Conservation (phyloP, 2,113 vertebrate genomes). For the Piprites chloris region DNA sequence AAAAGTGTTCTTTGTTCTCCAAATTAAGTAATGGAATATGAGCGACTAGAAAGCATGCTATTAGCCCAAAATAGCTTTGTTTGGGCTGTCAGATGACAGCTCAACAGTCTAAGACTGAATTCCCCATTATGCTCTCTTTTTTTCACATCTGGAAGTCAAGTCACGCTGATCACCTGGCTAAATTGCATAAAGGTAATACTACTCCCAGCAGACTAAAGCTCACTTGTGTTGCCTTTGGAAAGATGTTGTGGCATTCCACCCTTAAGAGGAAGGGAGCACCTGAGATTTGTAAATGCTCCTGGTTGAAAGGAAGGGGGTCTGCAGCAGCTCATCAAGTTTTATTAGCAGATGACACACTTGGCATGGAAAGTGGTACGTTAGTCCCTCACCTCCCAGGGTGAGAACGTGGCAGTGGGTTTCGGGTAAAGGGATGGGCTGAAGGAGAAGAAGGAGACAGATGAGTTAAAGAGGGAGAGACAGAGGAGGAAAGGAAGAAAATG, state of each 20-base stretch:
- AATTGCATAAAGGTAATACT: background rate
- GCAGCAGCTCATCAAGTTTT: background rate
- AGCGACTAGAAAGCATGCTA: background rate
- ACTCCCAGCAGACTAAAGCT: background rate
- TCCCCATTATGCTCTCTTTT: background rate
- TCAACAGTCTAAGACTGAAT: background rate
- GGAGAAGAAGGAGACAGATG: background rate
- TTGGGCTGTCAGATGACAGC: conserved; percentile 30
- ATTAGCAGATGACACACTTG: background rate
- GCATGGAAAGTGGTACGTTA: background rate
- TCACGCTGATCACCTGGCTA: background rate
- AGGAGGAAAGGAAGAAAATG: background rate
- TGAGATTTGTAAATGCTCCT: background rate
- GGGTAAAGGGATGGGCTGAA: background rate
- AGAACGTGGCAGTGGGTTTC: background rate
- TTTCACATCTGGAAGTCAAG: background rate
- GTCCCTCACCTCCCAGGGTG: background rate
- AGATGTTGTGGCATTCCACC: background rate
- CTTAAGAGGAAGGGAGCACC: background rate
- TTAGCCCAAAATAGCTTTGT: conserved; percentile 19
- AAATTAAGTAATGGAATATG: background rate
- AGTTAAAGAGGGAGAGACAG: background rate
- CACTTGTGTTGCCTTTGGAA: background rate
- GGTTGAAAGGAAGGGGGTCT: background rate
- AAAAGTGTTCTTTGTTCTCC: conserved; percentile 4